Conservation (phyloP, 2,797 vertebrate genomes). For the Micrastur ruficollis region DNA sequence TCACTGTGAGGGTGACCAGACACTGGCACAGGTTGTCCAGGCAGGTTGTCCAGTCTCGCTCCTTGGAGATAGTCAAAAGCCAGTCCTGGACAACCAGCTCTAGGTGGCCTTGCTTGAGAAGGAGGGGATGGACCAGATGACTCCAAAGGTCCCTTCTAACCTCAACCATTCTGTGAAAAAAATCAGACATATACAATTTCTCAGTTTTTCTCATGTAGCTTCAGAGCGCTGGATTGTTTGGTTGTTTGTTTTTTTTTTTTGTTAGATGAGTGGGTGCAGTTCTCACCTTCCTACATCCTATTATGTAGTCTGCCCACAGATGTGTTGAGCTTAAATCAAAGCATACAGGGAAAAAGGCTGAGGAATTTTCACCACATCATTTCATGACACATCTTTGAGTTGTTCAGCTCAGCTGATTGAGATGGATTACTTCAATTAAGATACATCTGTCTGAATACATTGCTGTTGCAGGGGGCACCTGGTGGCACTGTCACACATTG, state of each 20-base stretch:
- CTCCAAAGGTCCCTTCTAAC: neutral
- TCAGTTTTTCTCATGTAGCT: neutral
- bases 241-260: neutral
- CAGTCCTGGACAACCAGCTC: neutral
- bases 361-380: neutral
- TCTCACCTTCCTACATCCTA: neutral
- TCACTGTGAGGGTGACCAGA: neutral
- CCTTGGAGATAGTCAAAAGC: neutral
- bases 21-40: neutral
- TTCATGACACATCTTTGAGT: neutral
- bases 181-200: neutral
- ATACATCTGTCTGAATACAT: neutral
- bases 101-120: neutral
- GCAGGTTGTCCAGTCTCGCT: neutral
- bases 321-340: neutral
- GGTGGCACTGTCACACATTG: neutral
- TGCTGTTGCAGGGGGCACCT: neutral
- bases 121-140: neutral
- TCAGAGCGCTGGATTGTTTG: neutral
- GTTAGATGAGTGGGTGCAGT: neutral
- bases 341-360: neutral
- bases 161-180: neutral
- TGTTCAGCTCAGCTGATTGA: neutral
- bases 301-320: neutral
- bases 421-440: constrained; percentile 28